Percentiles rank a stretch among this genome's conserved stretches.
phyloP scores from a whole-genome alignment of 2,113 vertebrate species.

The Leptobrachium leishanense region DNA sequence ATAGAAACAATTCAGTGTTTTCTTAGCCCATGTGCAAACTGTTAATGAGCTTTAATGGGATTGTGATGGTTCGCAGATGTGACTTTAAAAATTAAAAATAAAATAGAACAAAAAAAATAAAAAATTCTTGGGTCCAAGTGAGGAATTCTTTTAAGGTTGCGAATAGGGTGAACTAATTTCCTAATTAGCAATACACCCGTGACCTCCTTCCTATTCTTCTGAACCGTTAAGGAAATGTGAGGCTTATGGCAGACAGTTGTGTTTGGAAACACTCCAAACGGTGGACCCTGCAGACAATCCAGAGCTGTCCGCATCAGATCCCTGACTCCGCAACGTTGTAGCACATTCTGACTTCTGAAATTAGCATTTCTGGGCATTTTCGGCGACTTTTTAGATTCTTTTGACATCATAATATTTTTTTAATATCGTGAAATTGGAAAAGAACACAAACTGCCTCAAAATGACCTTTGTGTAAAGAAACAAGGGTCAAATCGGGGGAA shows the following conservation, averaged over 20 bases:
- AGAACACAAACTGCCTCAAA: too few relatives aligned
- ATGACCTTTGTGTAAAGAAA: too few relatives aligned
- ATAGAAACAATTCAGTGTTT: constrained; percentile 1
- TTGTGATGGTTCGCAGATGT: constrained; percentile 43
- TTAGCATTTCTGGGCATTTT: too few relatives aligned
- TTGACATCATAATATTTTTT: too few relatives aligned
- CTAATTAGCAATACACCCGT: constrained; percentile 50
- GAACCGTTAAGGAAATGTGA: constrained; percentile 44
- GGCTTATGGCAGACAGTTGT: constrained; percentile 9
- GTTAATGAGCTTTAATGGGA: constrained; percentile 40
- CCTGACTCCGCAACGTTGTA: too few relatives aligned
- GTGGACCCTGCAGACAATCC: neutral
- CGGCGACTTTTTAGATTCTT: too few relatives aligned
- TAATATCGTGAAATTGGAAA: too few relatives aligned
- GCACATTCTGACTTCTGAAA: too few relatives aligned
- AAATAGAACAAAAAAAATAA: too few relatives aligned
- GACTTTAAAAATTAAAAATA: neutral
- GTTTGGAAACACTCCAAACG: neutral
- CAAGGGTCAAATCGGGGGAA: too few relatives aligned
- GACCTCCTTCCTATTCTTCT: constrained; percentile 40
- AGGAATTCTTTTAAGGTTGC: constrained; percentile 53
- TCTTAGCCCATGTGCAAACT: constrained; percentile 35
- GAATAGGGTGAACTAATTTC: constrained; percentile 45
- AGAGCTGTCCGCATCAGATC: too few relatives aligned
- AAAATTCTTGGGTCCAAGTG: neutral